Percentiles rank a stretch among this genome's conserved stretches.
These are phyloP conservation scores for Tonatia bakeri DNA, from an alignment of 2,113 vertebrate species.

Conservation along the genomic window DNA sequence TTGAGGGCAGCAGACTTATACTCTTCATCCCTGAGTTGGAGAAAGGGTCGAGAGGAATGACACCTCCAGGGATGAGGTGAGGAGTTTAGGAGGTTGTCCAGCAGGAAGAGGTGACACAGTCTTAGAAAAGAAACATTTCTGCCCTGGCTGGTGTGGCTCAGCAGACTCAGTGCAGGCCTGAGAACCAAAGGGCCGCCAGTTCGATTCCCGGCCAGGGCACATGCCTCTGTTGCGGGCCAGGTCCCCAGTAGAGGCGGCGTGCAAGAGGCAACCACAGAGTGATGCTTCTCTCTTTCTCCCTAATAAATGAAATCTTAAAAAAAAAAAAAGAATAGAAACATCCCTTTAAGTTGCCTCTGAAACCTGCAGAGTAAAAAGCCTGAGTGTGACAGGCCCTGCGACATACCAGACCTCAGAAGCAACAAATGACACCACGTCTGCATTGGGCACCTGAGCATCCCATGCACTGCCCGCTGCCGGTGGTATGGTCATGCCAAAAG, in stretches of 20 bases:
- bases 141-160: too few species aligned
- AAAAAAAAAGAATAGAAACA: background rate
- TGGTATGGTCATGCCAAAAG: background rate
- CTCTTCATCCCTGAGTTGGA: background rate
- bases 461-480: background rate
- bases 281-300: too few species aligned
- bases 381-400: background rate
- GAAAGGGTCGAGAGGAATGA: background rate
- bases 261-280: too few species aligned
- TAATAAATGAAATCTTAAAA: background rate
- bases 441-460: background rate
- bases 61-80: background rate
- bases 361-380: background rate
- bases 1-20: rapidly evolving
- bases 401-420: background rate
- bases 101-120: background rate
- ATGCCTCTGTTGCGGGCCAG: too few species aligned
- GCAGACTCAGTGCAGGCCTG: too few species aligned
- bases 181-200: too few species aligned
- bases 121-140: background rate
- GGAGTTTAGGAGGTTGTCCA: background rate
- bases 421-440: background rate
- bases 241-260: too few species aligned
- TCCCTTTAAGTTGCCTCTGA: background rate
- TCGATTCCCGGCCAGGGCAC: too few species aligned